Conservation (phyloP, 2,797 vertebrate genomes). For the Pangasius sanitwongsei region DNA sequence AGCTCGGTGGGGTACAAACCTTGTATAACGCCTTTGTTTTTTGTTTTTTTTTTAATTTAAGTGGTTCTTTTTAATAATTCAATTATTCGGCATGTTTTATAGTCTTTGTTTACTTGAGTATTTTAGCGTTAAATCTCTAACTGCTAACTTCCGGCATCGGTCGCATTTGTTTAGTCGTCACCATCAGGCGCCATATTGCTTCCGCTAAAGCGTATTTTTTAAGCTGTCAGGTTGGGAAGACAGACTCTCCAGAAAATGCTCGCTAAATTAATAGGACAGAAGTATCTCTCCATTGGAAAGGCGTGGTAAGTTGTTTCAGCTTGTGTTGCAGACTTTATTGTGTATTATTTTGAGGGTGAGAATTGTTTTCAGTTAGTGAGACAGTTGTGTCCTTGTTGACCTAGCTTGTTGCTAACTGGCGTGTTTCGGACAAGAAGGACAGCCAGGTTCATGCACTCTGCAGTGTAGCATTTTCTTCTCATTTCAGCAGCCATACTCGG, state of each 20-base stretch:
- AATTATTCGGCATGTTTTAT: too few species aligned
- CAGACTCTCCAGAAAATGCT: slow-evolving; percentile 62
- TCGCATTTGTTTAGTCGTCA: slow-evolving; percentile 13
- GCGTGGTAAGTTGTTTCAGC: slow-evolving; percentile 66
- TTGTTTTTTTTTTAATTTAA: not conserved
- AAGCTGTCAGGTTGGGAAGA: not conserved
- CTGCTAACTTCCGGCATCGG: not conserved
- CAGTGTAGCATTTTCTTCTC: not conserved
- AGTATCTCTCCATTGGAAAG: slow-evolving; percentile 69
- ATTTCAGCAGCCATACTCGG: not conserved
- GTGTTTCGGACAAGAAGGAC: slow-evolving; percentile 18
- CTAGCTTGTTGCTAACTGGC: slow-evolving; percentile 17
- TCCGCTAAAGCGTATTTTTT: not conserved
- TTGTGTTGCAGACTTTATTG: not conserved
- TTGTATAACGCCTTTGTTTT: not conserved
- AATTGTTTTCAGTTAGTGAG: not conserved
- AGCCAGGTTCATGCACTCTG: not conserved
- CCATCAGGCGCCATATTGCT: slow-evolving; percentile 1
- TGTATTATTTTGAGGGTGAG: not conserved
- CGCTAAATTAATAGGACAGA: slow-evolving; percentile 69
- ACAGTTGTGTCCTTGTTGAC: slow-evolving; percentile 47
- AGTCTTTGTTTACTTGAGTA: not conserved
- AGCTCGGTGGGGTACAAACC: not conserved
- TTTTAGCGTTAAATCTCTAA: not conserved
- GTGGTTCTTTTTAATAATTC: not conserved